Conservation (phyloP, 2,888 invertebrate species). For the Boloria selene region DNA sequence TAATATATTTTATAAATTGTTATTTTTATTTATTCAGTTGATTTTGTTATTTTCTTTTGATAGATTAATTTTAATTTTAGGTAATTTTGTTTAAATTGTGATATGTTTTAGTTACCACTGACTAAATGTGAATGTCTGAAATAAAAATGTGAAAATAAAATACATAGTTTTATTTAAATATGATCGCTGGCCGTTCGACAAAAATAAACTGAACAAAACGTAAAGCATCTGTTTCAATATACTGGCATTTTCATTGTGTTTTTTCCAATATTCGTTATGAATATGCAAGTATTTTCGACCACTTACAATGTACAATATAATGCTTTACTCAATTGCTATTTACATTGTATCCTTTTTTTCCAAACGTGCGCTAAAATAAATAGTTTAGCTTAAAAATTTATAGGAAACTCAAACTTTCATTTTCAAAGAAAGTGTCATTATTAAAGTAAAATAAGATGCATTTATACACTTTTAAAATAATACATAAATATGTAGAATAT, state of each 20-base stretch:
- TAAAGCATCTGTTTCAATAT: constrained; percentile 12
- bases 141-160: constrained; percentile 43
- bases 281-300: constrained; percentile 16
- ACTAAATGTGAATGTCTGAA: constrained; percentile 46
- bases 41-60: constrained; percentile 43
- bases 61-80: constrained; percentile 44
- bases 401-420: too few species aligned
- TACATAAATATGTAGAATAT: too few species aligned
- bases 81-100: constrained; percentile 43
- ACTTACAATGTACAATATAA: constrained; percentile 11
- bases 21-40: constrained; percentile 22
- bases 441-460: too few species aligned
- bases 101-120: constrained; percentile 59
- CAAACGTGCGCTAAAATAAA: constrained; percentile 5
- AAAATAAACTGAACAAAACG: constrained; percentile 10
- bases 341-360: constrained; percentile 9
- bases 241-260: constrained; percentile 11
- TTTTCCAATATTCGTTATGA: constrained; percentile 18
- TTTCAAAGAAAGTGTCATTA: too few species aligned
- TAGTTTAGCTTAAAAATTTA: background rate
- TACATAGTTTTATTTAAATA: constrained; percentile 35
- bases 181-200: background rate
- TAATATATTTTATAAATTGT: constrained; percentile 36
- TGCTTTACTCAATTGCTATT: constrained; percentile 19
- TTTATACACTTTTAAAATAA: too few species aligned